Evolutionary conservation across 2,113 vertebrate species (phyloP).

Genomic region (Microtus pennsylvanicus): DNA sequence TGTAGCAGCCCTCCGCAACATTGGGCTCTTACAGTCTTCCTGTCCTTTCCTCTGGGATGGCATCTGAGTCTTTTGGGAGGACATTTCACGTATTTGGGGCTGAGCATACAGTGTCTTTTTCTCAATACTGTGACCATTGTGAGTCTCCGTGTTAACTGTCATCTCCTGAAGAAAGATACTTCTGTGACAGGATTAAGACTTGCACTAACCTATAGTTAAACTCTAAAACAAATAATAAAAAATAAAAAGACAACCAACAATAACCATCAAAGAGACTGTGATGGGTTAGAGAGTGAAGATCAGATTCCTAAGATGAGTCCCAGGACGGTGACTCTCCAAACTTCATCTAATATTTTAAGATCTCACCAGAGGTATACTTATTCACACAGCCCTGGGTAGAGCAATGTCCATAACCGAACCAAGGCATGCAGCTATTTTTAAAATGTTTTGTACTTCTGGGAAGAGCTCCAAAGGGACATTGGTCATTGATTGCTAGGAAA

Average conservation of each 20-base stretch:
- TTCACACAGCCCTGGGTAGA: neutral
- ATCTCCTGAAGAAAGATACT: neutral
- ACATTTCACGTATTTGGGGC: neutral
- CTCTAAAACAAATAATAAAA: neutral
- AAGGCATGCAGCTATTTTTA: slow-evolving; percentile 63
- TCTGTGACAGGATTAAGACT: no score
- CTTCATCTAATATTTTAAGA: neutral
- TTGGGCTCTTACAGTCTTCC: neutral
- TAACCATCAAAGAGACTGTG: neutral
- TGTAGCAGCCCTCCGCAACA: neutral
- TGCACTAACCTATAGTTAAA: neutral
- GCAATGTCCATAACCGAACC: slow-evolving; percentile 36
- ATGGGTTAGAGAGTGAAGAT: neutral
- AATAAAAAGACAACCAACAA: neutral
- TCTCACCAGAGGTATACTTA: neutral
- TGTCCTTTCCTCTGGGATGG: neutral
- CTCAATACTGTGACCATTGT: neutral
- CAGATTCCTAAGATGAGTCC: neutral
- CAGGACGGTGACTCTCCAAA: neutral
- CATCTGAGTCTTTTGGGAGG: neutral
- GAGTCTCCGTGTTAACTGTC: neutral
- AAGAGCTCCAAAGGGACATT: slow-evolving; percentile 53
- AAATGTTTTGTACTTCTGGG: slow-evolving; percentile 58
- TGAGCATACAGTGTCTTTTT: no score
- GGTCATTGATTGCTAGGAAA: slow-evolving; percentile 77